Evolutionary conservation across 1,140 invertebrate species (phyloP), one percentile per base, ranked within the genome.

Genomic region (Drosophila bifasciata): DNA sequence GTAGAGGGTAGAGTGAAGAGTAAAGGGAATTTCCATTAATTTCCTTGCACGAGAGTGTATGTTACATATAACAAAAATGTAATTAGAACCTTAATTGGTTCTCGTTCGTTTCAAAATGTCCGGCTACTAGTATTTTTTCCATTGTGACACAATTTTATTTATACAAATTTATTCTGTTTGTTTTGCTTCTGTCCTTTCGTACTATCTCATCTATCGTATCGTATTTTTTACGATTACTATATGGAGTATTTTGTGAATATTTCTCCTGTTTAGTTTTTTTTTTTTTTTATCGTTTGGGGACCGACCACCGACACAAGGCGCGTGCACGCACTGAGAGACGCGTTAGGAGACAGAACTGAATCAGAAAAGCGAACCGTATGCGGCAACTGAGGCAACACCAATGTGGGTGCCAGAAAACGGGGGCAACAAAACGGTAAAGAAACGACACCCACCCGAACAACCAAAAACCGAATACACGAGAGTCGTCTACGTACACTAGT

Each of bases 351-450:
- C 49, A 32, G 49, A 56, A 56, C 45, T 17, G 49, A 56, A 56
- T 46, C 21, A n/a, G n/a, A 50, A 56, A 46, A 73, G 62, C 70
- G 69, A 73, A 73, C 69, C 70, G 70, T 73, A 32, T 74, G 70
- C 70, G 69, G 70, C 62, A 52, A 74, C 69, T 73, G 70, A 73
- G 59, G 59, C 69, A 72, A 72, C 69, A 72, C 69, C 68, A 72
- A 72, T 72, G 68, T 72, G 68, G 68, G 69, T 48, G 50, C 44
- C 17, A 52, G 46, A 75, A 75, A 71, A 61, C 49, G 57, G 45
- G 66, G 64, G n/a, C n/a, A n/a, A n/a, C 48, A 66, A 43, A 25
- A 44, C n/a, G 32, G 8, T 15, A 62, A 55, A 69, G 43, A 55
- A 53, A 48, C 21, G 28, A 68, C 63, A 68, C 43, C 19, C 25